A percentile compares a stretch with the other conserved stretches of the same genome.
Evolutionary conservation across 2,797 vertebrate species (phyloP).

Genomic region (Xenopus petersii): DNA sequence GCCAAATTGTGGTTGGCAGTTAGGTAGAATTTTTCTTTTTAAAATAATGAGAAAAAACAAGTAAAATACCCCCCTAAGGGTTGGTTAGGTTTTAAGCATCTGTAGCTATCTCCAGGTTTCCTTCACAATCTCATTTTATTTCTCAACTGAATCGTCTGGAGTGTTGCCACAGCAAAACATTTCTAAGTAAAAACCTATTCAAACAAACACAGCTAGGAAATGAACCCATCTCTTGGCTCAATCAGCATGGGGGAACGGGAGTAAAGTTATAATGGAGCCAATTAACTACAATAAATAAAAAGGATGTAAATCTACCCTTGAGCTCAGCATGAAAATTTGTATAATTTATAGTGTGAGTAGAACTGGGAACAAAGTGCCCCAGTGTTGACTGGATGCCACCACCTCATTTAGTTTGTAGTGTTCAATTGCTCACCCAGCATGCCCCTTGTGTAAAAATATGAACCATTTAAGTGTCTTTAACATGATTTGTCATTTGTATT

Average conservation of each 20-base stretch:
- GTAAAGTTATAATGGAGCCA: too few relatives aligned
- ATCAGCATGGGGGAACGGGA: not conserved
- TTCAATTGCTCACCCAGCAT: constrained; percentile 3
- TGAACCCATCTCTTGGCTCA: not conserved
- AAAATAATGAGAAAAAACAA: too few relatives aligned
- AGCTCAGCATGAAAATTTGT: not conserved
- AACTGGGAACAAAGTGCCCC: not conserved
- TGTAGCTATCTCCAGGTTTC: too few relatives aligned
- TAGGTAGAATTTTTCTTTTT: too few relatives aligned
- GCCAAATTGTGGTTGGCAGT: too few relatives aligned
- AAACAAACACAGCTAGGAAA: not conserved
- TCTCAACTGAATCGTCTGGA: too few relatives aligned
- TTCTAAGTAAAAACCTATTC: too few relatives aligned
- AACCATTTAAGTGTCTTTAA: not conserved
- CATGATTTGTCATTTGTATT: constrained; percentile 22
- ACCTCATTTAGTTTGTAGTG: not conserved
- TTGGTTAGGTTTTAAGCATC: too few relatives aligned
- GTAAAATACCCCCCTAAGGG: too few relatives aligned
- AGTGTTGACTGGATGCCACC: not conserved
- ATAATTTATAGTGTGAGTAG: not conserved
- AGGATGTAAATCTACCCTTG: not conserved
- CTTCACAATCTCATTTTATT: too few relatives aligned
- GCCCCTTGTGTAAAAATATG: not conserved
- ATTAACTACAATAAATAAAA: constrained; percentile 4
- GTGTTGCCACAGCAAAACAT: too few relatives aligned